Percentiles rank a stretch among this genome's conserved stretches.
phyloP scores from a whole-genome alignment of 1,140 invertebrate genomes.

The Zeugodacus cucurbitae region DNA sequence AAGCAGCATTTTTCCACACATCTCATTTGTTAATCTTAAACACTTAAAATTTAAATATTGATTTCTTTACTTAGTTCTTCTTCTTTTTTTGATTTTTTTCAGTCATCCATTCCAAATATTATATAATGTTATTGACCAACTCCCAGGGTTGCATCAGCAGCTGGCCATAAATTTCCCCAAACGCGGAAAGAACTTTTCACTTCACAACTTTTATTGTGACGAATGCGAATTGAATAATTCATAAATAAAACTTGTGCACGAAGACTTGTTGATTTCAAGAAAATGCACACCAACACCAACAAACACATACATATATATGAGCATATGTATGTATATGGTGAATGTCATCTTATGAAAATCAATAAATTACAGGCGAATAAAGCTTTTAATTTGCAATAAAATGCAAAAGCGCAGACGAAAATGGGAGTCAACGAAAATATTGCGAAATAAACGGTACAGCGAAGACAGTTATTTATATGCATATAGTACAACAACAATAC shows the following conservation, averaged over 20 bases:
- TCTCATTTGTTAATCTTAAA: too few species aligned
- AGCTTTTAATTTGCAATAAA: conserved; percentile 35
- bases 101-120: too few species aligned
- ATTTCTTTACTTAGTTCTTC: too few species aligned
- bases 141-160: background rate
- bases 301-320: background rate
- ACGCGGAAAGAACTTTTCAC: background rate
- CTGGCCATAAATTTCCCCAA: background rate
- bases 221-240: conserved; percentile 35
- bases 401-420: background rate
- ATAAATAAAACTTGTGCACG: conserved; percentile 10
- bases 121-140: conserved; percentile 5
- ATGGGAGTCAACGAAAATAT: too few species aligned
- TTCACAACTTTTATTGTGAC: conserved; percentile 26
- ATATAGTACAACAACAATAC: background rate
- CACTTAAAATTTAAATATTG: too few species aligned
- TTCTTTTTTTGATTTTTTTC: too few species aligned
- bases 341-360: background rate
- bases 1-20: too few species aligned
- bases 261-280: conserved; percentile 18
- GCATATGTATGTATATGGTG: background rate
- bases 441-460: too few species aligned
- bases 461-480: too few species aligned
- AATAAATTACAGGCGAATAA: background rate
- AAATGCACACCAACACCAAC: background rate